Evolutionary conservation across 2,113 vertebrate species (phyloP).

Genomic region (Coreoperca whiteheadi): DNA sequence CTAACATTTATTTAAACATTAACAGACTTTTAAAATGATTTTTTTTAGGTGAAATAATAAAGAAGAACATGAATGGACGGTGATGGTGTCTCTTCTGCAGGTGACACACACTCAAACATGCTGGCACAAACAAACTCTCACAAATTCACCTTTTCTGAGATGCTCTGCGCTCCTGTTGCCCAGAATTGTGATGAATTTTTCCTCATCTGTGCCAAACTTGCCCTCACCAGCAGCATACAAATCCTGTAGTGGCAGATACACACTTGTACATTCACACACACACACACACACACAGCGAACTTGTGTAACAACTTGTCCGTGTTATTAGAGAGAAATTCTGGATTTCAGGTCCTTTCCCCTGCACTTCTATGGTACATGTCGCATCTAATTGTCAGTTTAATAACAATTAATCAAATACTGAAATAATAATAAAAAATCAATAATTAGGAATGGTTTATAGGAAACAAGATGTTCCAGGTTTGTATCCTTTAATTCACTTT

Average conservation of each 20-base stretch:
- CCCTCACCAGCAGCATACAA: slow-evolving; percentile 92
- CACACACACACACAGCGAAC: slow-evolving; percentile 8
- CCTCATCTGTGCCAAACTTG: slow-evolving; percentile 95
- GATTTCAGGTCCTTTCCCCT: neutral
- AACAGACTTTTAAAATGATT: no score
- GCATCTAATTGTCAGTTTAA: neutral
- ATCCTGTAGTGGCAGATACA: slow-evolving; percentile 81
- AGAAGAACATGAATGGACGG: neutral
- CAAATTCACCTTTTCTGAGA: slow-evolving; percentile 82
- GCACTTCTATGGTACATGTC: neutral
- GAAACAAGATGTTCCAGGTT: slow-evolving; percentile 22
- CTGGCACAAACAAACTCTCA: neutral
- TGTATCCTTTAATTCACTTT: slow-evolving; percentile 9
- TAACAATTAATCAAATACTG: slow-evolving; percentile 12
- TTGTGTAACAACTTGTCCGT: slow-evolving; percentile 17
- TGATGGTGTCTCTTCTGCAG: neutral
- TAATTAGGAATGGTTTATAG: neutral
- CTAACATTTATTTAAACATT: neutral
- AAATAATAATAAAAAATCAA: neutral
- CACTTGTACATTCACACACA: slow-evolving; percentile 18
- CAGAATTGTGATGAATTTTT: slow-evolving; percentile 93
- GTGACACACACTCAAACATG: neutral
- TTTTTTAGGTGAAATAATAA: neutral
- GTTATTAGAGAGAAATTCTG: neutral
- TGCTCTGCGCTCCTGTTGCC: slow-evolving; percentile 92